Evolutionary conservation across 2,888 invertebrate species (phyloP).

Genomic region (Andrena minutula): DNA sequence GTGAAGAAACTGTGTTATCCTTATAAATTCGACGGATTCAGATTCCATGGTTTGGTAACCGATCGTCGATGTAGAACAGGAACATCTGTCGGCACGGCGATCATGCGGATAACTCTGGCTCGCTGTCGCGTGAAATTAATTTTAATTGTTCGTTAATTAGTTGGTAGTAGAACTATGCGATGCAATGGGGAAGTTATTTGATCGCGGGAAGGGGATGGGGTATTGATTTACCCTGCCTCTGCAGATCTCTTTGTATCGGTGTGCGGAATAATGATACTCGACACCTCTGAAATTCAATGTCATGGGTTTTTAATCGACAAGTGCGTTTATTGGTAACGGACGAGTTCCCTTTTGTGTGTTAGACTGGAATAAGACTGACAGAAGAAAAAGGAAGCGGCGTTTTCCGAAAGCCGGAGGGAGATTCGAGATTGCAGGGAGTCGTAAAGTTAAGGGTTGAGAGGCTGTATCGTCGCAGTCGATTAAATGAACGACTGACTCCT

Average conservation of each 20-base stretch:
- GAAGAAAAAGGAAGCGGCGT: neutral
- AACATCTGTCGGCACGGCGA: slow-evolving; percentile 33
- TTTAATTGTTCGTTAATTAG: slow-evolving; percentile 80
- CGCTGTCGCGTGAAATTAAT: slow-evolving; percentile 77
- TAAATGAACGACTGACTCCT: slow-evolving; percentile 60
- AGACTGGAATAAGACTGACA: neutral
- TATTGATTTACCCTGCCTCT: slow-evolving; percentile 59
- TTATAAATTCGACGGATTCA: slow-evolving; percentile 59
- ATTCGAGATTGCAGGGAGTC: slow-evolving; percentile 30
- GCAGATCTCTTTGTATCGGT: neutral
- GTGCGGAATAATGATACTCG: neutral
- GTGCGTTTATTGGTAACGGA: neutral
- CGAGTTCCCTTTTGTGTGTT: neutral
- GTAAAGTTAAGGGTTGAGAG: slow-evolving; percentile 55
- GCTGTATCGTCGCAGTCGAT: slow-evolving; percentile 61
- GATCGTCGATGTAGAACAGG: slow-evolving; percentile 23
- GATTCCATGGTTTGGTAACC: slow-evolving; percentile 55
- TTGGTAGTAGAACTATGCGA: slow-evolving; percentile 74
- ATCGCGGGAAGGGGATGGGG: slow-evolving; percentile 43
- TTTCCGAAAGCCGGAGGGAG: neutral
- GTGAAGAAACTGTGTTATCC: neutral
- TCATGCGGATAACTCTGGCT: slow-evolving; percentile 74
- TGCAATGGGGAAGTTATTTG: slow-evolving; percentile 54
- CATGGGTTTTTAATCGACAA: neutral
- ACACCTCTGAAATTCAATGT: neutral